A percentile compares a stretch with the other conserved stretches of the same genome.
Evolutionary conservation across 2,888 invertebrate genomes (phyloP).

Genomic region (Tachina fera): DNA sequence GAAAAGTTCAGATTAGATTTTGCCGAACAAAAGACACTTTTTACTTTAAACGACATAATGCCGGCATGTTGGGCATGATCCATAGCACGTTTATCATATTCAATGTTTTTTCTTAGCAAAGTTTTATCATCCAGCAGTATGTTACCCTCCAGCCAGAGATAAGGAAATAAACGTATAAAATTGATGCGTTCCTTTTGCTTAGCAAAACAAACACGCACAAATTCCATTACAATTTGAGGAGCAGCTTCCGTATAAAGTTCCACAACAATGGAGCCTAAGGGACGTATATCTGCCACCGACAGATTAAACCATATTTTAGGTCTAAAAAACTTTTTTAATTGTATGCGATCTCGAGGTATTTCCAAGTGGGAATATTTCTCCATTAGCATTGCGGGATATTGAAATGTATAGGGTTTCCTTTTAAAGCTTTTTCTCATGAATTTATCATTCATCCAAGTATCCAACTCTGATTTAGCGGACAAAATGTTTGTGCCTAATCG

Average conservation of each 20-base stretch:
- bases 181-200: conserved; percentile 58
- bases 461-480: conserved; percentile 6
- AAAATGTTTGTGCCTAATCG: conserved; percentile 47
- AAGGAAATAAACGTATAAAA: conserved; percentile 74
- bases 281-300: conserved; percentile 73
- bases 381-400: conserved; percentile 61
- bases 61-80: conserved; percentile 69
- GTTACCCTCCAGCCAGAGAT: conserved; percentile 76
- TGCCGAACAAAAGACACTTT: conserved; percentile 58
- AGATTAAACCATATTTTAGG: conserved; percentile 76
- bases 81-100: conserved; percentile 73
- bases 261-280: conserved; percentile 74
- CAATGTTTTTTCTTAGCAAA: conserved; percentile 53
- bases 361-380: conserved; percentile 69
- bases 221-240: conserved; percentile 76
- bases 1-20: conserved; percentile 74
- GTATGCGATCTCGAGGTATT: conserved; percentile 47
- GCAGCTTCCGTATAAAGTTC: conserved; percentile 77
- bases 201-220: conserved; percentile 73
- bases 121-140: conserved; percentile 52
- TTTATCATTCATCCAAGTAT: conserved; percentile 39
- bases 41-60: conserved; percentile 72
- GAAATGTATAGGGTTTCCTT: conserved; percentile 15
- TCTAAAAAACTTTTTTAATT: conserved; percentile 70
- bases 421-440: neutral